Base-by-base conservation (phyloP, 2,888 invertebrate species). In the Isoperla grammatica region DNA sequence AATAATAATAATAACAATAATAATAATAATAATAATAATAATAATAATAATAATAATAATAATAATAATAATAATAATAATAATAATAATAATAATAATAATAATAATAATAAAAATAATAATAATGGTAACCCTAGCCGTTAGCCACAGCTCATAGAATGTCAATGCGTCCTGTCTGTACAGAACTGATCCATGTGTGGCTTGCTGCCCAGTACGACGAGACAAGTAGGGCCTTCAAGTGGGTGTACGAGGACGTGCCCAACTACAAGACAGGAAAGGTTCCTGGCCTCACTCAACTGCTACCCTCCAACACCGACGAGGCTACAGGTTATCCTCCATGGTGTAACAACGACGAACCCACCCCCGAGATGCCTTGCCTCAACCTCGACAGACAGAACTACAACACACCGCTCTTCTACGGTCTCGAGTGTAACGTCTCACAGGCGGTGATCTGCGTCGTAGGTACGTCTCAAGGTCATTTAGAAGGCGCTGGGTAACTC, bases 301-400 rank as follows among this genome's bases (percentile, higher is more conserved):
- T 66, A 4, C 58, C 55, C 13, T 29, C 60, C 29, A 29, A 29
- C 4, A 6, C 29, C 8, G 29, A 29, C 12, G 62, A 65, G 5
- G 42, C 59, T 1, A 53, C 39, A 6, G 68, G 78, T 73, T 73
- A 75, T 68, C 76, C 78, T 46, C 79, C 79, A 0, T 80, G 80
- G 80, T 68, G 77, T 0, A 74, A 75, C 17, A 78, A 78, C 45
- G 77, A 78, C 45, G 77, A 77, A 2, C 76, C 73, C 65, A 70
- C 71, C 0, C 71, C 74, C 67, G 77, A 77, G 64, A 76, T 72
- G 50, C 71, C 75, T 0, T 80, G 80, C 57, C 66, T 80, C 3
- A 80, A 80, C 64, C 67, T 80, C 61, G 80, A 80, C 60, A 68
- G 79, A 1, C 77, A 75, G 53, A 78, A 78, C 57, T 79, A 80